Percentiles rank a stretch among this genome's conserved stretches.
These are phyloP conservation scores for Conomelus anceps DNA, from an alignment of 2,888 invertebrate genomes.

Conservation along the genomic window DNA sequence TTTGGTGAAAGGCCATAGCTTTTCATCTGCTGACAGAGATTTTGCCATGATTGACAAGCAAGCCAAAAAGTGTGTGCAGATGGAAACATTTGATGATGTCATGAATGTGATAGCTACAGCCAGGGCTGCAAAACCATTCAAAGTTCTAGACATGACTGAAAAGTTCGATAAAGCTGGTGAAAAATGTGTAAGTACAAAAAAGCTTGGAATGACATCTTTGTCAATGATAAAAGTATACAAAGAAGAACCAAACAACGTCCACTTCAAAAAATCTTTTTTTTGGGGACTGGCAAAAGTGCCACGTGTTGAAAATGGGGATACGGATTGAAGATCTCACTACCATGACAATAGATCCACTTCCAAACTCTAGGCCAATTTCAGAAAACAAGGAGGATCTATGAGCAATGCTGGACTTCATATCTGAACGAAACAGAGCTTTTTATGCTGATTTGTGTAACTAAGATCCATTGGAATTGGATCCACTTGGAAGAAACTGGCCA, in stretches of 20 bases:
- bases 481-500: too few relatives aligned
- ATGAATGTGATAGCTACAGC: slow-evolving; percentile 11
- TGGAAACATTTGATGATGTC: neutral
- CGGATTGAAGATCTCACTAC: neutral
- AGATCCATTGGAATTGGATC: too few relatives aligned
- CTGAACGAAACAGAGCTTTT: slow-evolving; percentile 5
- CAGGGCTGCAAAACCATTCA: neutral
- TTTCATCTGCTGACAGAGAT: slow-evolving; percentile 6
- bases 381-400: neutral
- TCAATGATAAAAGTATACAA: slow-evolving; percentile 1
- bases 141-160: neutral
- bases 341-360: neutral
- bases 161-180: neutral
- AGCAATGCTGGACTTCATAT: neutral
- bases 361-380: neutral
- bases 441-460: neutral
- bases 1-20: slow-evolving; percentile 1
- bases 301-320: neutral
- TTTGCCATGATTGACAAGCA: neutral
- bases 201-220: neutral
- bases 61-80: slow-evolving; percentile 3
- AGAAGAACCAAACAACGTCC: slow-evolving; percentile 6
- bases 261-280: slow-evolving; percentile 1
- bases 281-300: neutral
- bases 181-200: neutral